Conservation (phyloP, 2,888 invertebrate species). For the Pollenia griseotomentosa region DNA sequence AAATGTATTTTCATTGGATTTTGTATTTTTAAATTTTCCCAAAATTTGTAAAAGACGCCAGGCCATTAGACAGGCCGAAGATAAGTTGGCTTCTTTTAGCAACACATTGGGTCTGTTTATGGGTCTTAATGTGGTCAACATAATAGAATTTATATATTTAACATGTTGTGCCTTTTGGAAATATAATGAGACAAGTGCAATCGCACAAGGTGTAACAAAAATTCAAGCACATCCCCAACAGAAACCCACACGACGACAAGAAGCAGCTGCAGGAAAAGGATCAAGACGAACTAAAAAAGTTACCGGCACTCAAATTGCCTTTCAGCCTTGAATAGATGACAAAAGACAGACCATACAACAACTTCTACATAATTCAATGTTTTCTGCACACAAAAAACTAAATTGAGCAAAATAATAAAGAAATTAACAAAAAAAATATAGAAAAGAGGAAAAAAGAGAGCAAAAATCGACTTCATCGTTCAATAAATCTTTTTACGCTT, state of each 20-base stretch:
- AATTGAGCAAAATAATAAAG: too few relatives aligned
- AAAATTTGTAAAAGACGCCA: slow-evolving; percentile 30
- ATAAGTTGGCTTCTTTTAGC: slow-evolving; percentile 63
- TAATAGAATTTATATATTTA: slow-evolving; percentile 52
- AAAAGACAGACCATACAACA: background rate
- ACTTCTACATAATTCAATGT: slow-evolving; percentile 47
- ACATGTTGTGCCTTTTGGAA: slow-evolving; percentile 1
- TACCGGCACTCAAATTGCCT: background rate
- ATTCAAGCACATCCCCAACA: background rate
- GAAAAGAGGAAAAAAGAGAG: background rate
- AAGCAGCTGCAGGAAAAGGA: background rate
- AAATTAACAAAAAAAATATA: background rate
- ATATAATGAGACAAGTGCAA: background rate
- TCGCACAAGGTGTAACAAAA: background rate
- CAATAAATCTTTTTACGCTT: slow-evolving; percentile 73
- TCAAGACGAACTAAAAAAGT: too few relatives aligned
- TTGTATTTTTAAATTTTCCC: slow-evolving; percentile 42
- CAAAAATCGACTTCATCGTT: slow-evolving; percentile 57
- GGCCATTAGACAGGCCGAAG: slow-evolving; percentile 46
- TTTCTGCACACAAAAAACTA: slow-evolving; percentile 11
- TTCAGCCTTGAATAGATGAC: slow-evolving; percentile 9
- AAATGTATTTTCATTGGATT: background rate
- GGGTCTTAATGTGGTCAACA: slow-evolving; percentile 41
- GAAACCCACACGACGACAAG: background rate
- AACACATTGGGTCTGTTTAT: slow-evolving; percentile 54